Evolutionary conservation across 2,797 vertebrate genomes (phyloP).

Genomic region (Atherinosoma microstoma): DNA sequence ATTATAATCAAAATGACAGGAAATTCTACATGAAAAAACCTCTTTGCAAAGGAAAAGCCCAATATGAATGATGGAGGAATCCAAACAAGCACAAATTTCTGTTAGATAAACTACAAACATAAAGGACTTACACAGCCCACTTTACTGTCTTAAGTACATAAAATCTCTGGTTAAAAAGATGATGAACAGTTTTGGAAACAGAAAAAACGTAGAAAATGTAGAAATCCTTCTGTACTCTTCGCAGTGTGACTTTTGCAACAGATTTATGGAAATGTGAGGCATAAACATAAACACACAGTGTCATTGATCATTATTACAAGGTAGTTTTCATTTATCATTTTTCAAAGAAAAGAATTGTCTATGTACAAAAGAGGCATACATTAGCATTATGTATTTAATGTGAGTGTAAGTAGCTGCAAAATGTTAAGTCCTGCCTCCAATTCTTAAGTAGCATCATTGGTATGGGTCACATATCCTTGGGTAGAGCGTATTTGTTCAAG

Average conservation of each 20-base stretch:
- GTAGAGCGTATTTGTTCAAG: conserved; percentile 44
- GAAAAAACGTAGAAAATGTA: not conserved
- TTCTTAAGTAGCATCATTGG: conserved; percentile 10
- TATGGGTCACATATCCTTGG: conserved; percentile 28
- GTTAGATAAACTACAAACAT: conserved; percentile 1
- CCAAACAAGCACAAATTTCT: not conserved
- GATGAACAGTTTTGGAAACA: not conserved
- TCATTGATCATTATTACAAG: not conserved
- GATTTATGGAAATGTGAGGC: not conserved
- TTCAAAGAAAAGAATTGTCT: not conserved
- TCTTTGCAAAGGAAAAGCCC: conserved; percentile 6
- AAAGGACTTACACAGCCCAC: not conserved
- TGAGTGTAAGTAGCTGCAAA: not conserved
- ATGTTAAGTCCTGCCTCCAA: not conserved
- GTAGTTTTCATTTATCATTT: not conserved
- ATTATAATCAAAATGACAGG: conserved; percentile 54
- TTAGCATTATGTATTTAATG: not conserved
- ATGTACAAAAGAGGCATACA: not conserved
- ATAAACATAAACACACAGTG: not conserved
- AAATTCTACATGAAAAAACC: conserved; percentile 31
- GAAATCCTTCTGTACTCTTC: too few relatives aligned
- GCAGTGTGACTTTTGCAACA: too few relatives aligned
- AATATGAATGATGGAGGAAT: conserved; percentile 17
- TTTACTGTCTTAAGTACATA: too few relatives aligned
- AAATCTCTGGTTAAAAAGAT: not conserved